Conservation (phyloP, 2,113 vertebrate genomes). For the Hyla sarda region DNA sequence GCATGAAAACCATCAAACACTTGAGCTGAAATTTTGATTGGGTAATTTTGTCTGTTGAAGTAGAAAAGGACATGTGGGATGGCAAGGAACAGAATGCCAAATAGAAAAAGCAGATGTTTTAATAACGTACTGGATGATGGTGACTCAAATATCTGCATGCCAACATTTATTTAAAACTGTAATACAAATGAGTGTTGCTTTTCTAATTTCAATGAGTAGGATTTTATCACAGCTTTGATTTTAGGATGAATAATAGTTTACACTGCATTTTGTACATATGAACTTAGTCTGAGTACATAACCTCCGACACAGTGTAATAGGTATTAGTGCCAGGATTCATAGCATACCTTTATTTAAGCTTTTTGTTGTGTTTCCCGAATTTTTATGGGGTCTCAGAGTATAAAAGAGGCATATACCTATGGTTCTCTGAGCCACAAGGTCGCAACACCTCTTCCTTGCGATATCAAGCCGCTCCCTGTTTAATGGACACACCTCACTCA, state of each 20-base stretch:
- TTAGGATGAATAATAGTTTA: not conserved
- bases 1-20: conserved; percentile 85
- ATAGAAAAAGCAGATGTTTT: conserved; percentile 82
- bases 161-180: conserved; percentile 55
- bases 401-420: too few relatives aligned
- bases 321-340: too few relatives aligned
- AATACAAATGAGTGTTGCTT: conserved; percentile 17
- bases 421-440: too few relatives aligned
- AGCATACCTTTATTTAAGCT: too few relatives aligned
- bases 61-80: conserved; percentile 81
- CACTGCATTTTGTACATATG: not conserved
- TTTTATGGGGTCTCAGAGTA: too few relatives aligned
- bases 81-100: conserved; percentile 74
- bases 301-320: too few relatives aligned
- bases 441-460: too few relatives aligned
- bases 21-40: conserved; percentile 88
- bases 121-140: conserved; percentile 75
- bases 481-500: too few relatives aligned
- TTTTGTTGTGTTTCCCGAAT: too few relatives aligned
- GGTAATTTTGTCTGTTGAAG: conserved; percentile 83
- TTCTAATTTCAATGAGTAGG: not conserved
- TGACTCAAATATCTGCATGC: conserved; percentile 67
- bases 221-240: not conserved
- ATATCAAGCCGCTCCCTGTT: too few relatives aligned
- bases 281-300: too few relatives aligned